These are phyloP conservation scores for Jacana jacana DNA, from an alignment of 2,113 vertebrate genomes.

Conservation along the genomic window DNA sequence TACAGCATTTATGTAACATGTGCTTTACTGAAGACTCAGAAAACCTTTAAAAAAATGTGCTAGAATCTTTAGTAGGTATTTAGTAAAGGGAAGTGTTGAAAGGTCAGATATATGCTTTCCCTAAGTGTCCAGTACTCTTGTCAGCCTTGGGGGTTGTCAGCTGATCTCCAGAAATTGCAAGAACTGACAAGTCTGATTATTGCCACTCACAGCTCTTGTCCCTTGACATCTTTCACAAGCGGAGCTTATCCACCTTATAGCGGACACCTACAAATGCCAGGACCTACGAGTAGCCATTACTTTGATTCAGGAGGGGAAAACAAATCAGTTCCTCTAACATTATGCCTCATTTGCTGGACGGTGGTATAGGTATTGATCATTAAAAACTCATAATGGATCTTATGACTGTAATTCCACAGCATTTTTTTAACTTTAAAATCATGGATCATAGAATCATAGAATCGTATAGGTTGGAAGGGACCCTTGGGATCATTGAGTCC, in stretches of 20 bases:
- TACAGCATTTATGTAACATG: fast-evolving
- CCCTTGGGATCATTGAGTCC: no score
- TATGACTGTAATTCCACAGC: neutral
- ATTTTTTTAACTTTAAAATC: no score
- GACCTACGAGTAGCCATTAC: neutral
- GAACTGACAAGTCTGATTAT: neutral
- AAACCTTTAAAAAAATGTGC: neutral
- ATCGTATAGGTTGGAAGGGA: no score
- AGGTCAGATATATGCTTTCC: neutral
- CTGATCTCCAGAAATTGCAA: neutral
- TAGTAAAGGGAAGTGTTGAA: neutral
- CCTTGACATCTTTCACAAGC: neutral
- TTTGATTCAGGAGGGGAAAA: neutral
- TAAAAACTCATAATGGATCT: neutral
- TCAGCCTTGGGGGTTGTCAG: neutral
- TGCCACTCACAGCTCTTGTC: neutral
- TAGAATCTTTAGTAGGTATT: neutral
- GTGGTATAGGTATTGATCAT: neutral
- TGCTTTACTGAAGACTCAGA: neutral
- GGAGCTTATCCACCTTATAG: neutral
- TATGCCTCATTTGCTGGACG: neutral
- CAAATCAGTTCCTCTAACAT: neutral
- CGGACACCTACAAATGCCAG: neutral
- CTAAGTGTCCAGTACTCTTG: neutral
- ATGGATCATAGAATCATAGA: no score